phyloP scores from a whole-genome alignment of 1,140 invertebrate species.

The Phymorhynchus buccinoides region DNA sequence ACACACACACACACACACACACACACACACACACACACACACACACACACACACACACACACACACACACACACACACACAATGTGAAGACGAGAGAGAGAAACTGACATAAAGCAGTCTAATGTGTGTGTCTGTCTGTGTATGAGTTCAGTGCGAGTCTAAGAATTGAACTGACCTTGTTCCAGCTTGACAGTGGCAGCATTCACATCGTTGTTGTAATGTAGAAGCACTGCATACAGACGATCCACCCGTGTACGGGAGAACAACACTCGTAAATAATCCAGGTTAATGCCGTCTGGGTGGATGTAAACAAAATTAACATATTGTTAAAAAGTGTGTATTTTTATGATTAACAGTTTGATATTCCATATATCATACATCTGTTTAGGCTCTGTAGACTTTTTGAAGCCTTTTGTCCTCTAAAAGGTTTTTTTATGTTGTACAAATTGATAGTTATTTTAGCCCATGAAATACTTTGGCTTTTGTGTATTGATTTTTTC shows the following conservation, averaged over 20 bases:
- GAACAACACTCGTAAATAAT: conserved; percentile 15
- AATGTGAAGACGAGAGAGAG: background rate
- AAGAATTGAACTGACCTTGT: background rate
- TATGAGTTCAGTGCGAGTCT: background rate
- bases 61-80: background rate
- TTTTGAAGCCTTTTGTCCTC: too few species aligned
- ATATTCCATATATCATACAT: too few species aligned
- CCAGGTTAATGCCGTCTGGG: conserved; percentile 25
- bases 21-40: conserved; percentile 25
- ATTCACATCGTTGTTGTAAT: conserved; percentile 28
- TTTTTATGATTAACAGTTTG: background rate
- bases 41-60: background rate
- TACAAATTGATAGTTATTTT: too few species aligned
- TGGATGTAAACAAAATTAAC: background rate
- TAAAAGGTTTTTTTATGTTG: too few species aligned
- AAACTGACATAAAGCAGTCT: too few species aligned
- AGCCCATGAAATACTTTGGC: too few species aligned
- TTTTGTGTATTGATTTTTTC: too few species aligned
- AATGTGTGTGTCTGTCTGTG: background rate
- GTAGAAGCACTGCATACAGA: conserved; percentile 12
- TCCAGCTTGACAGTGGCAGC: conserved; percentile 16
- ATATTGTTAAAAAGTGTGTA: background rate
- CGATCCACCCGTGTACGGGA: conserved; percentile 22
- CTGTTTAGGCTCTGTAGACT: too few species aligned
- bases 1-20: background rate